Evolutionary conservation across 2,797 vertebrate species (phyloP).

Genomic region (Anisognathus igniventris): DNA sequence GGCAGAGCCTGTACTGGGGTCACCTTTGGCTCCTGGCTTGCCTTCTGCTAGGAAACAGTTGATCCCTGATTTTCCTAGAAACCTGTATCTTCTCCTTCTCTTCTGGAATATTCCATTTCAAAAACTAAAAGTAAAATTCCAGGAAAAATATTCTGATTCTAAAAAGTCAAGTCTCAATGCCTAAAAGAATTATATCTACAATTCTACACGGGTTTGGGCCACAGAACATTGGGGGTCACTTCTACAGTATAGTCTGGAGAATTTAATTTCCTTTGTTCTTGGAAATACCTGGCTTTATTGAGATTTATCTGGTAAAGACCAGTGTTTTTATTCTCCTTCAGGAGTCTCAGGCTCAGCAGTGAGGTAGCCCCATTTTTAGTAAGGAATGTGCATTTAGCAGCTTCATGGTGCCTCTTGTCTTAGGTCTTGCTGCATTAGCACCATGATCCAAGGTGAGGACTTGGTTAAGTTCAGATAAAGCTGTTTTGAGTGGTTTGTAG

Average conservation of each 20-base stretch:
- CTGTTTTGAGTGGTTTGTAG: neutral
- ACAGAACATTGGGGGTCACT: neutral
- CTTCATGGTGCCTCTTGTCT: neutral
- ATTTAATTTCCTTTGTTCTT: neutral
- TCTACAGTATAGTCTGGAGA: neutral
- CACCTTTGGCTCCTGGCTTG: neutral
- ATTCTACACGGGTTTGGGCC: rapidly evolving
- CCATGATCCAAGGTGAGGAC: neutral
- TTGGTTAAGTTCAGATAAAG: neutral
- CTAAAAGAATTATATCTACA: neutral
- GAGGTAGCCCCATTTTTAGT: neutral
- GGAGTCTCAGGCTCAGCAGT: neutral
- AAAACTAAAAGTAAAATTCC: neutral
- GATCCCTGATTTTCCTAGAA: neutral
- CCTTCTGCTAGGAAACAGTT: neutral
- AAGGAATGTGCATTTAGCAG: neutral
- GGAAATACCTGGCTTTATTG: neutral
- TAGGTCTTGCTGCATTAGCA: neutral
- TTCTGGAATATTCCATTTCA: neutral
- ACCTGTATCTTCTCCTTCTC: neutral
- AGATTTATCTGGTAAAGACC: neutral
- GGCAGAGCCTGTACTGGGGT: neutral
- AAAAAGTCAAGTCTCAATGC: neutral
- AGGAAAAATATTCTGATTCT: neutral
- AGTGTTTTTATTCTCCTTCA: neutral